Base-by-base conservation (phyloP, 2,888 invertebrate genomes). In the Chironomus riparius region DNA sequence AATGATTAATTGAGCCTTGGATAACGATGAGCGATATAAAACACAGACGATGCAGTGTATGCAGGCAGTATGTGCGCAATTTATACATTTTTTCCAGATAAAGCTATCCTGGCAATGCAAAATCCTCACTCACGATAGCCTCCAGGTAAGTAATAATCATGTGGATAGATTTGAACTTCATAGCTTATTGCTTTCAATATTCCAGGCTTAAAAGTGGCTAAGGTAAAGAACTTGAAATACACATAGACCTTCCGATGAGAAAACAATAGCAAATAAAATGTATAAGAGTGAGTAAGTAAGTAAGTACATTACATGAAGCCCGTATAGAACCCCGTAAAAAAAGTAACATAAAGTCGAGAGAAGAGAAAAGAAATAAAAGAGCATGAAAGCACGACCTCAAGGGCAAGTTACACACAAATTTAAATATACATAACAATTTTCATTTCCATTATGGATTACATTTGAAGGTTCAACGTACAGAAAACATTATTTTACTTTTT, bases 381-480 rank as follows among this genome's bases (percentile, higher is more conserved):
- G 68, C 47, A 68, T 68, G 68, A 68, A 68, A 68, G 68, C 68
- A 68, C 68, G 68, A 68, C 28, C 68, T 68, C 68, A 68, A 68
- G 68, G 68, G 68, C 68, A 68, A 68, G 38, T 68, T 68, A 68
- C 68, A 68, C 68, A 68, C 68, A 68, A 68, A 65, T 65, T 68
- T 68, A 28, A 68, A 28, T 68, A 22, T 68, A 68, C 24, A 24
- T 65, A 24, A 56, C 56, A 56, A 24, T 65, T 22, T 65, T 22
- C 22, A 65, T 65, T 68, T 68, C 68, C 68, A 68, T 68, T 68
- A 68, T 47, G 47, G 68, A 68, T 68, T 68, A 21, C 65, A 65
- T 65, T 65, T 68, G 38, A 68, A 68, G 68, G 68, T 68, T 68
- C 68, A 68, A 68, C 38, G 68, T 38, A n/a, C 22, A 65, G 65